Evolutionary conservation across 2,113 vertebrate genomes (phyloP).

Genomic region (Charadrius vociferus): DNA sequence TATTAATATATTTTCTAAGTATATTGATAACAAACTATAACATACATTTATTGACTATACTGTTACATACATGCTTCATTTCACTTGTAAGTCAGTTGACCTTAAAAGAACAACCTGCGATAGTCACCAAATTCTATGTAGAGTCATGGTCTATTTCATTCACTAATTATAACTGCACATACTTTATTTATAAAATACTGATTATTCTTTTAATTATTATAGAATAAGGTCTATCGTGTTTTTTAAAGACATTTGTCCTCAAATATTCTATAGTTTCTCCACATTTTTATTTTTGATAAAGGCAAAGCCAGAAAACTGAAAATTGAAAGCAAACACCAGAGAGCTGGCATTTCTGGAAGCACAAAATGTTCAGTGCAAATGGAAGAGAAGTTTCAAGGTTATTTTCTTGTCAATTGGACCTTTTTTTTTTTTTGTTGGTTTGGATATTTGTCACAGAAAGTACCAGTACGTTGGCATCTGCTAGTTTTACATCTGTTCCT

Average conservation of each 20-base stretch:
- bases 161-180: neutral
- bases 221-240: accelerated
- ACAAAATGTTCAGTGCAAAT: neutral
- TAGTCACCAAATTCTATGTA: neutral
- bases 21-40: neutral
- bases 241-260: neutral
- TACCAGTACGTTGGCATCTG: neutral
- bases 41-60: neutral
- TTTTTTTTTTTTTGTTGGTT: neutral
- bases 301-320: neutral
- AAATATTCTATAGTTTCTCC: neutral
- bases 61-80: neutral
- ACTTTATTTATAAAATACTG: neutral
- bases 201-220: neutral
- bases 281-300: neutral
- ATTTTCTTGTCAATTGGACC: neutral
- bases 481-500: neutral
- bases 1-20: neutral
- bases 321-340: neutral
- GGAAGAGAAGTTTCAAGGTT: neutral
- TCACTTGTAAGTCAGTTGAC: neutral
- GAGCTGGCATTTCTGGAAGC: neutral
- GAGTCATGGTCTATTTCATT: neutral
- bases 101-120: neutral
- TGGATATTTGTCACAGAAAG: neutral